Evolutionary conservation across 2,888 invertebrate genomes (phyloP).

Genomic region (Zele albiditarsus): DNA sequence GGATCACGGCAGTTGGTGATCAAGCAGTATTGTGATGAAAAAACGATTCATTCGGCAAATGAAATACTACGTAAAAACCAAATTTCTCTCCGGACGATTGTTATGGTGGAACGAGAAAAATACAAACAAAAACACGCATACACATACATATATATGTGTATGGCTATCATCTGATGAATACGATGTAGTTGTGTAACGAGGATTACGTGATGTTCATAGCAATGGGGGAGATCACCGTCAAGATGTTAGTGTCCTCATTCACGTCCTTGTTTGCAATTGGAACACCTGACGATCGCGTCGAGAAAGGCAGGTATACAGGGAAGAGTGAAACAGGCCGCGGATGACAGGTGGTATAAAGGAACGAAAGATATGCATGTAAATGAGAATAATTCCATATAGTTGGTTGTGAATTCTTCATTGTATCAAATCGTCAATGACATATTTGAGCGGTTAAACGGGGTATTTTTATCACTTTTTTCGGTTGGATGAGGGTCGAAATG

Average conservation of each 20-base stretch:
- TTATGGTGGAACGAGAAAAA: no score
- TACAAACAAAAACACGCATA: no score
- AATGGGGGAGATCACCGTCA: slow-evolving; percentile 29
- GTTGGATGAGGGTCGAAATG: neutral
- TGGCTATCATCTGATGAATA: slow-evolving; percentile 1
- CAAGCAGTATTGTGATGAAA: no score
- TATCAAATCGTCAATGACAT: neutral
- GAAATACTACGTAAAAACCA: no score
- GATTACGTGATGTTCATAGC: slow-evolving; percentile 25
- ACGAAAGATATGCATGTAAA: slow-evolving; percentile 1
- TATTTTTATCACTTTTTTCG: neutral
- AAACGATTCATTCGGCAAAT: no score
- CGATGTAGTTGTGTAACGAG: slow-evolving; percentile 18
- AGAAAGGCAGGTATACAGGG: slow-evolving; percentile 1
- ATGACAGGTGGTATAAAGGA: slow-evolving; percentile 34
- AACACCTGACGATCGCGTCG: slow-evolving; percentile 37
- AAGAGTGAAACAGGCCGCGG: slow-evolving; percentile 9
- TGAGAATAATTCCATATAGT: neutral
- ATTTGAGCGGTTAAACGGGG: neutral
- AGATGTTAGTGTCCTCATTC: slow-evolving; percentile 41
- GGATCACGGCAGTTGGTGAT: no score
- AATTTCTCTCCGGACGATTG: no score
- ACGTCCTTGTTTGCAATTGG: slow-evolving; percentile 26
- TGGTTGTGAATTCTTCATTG: neutral
- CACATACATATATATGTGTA: neutral